Base-by-base conservation (phyloP, 2,888 invertebrate genomes). In the Caenorhabditis sinica region DNA sequence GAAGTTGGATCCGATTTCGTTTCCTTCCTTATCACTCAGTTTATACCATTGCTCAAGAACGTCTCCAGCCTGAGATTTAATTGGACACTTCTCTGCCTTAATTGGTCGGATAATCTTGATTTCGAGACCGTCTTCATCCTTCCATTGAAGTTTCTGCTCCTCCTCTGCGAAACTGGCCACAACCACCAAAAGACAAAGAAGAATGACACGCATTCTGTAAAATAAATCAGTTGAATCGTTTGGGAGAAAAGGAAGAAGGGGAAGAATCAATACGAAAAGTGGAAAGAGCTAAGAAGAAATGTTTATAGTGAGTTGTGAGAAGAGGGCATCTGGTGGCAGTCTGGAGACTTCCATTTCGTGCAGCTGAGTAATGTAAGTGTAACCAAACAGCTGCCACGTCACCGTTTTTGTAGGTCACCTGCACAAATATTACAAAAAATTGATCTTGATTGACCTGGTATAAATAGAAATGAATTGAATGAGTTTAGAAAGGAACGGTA, bases 1-100 rank as follows among this genome's bases (percentile, higher is more conserved):
- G 86, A 92, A 92, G 85, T 92, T 92, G 40, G 88, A 88, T 76
- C 92, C 92, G 72, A 92, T 90, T 75, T 92, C 92, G 76, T 92
- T 92, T 82, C 92, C 92, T 36, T 91, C 90, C 83, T 90, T 89
- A 74, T 92, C 92, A 45, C 85, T 85, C 85, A 92, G 76, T 82
- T 90, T 90, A 89, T 92, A 92, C 87, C 85, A 92, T 81, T 92
- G 92, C 40, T 92, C 90, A 61, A 91, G 76, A 28, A 87, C 86
- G 49, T 89, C 89, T 71, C 89, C 89, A 6, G 85, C 88, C 76
- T 88, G 89, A 36, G 90, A 90, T 83, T 92, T 92, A 73, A 91
- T 80, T 66, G 86, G 88, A 81, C 92, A 92, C 76, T 92, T 92
- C 72, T 92, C 92, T 2, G 87, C 88, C 82, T 90, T 88, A 82